These are phyloP conservation scores for Leptopilina clavipes DNA, from an alignment of 1,140 invertebrate species.

Conservation along the genomic window DNA sequence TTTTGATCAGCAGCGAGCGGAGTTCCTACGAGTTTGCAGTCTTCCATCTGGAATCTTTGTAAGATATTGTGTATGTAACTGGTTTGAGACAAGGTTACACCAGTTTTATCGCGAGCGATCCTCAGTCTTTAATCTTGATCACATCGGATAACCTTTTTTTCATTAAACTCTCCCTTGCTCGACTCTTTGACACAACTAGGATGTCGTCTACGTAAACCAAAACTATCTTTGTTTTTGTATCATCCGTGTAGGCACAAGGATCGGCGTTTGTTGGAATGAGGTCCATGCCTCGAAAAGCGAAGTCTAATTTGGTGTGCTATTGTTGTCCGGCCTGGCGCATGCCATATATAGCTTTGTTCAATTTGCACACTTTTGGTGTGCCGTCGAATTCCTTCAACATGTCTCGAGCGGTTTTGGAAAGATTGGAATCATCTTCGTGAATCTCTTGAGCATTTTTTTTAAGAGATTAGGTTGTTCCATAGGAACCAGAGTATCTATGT, in stretches of 20 bases:
- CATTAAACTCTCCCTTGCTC: neutral
- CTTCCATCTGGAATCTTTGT: no score
- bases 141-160: neutral
- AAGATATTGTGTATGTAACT: no score
- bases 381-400: conserved; percentile 33
- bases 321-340: conserved; percentile 55
- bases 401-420: neutral
- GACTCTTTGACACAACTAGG: neutral
- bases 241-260: conserved; percentile 45
- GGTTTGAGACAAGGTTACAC: no score
- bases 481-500: conserved; percentile 56
- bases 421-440: neutral
- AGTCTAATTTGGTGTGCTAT: conserved; percentile 50
- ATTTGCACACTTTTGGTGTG: conserved; percentile 43
- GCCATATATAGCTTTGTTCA: conserved; percentile 55
- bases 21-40: conserved; percentile 52
- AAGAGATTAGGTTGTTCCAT: conserved; percentile 37
- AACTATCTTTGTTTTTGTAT: conserved; percentile 36
- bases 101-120: no score
- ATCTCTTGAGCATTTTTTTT: conserved; percentile 17
- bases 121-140: conserved; percentile 43
- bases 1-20: conserved; percentile 37
- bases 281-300: conserved; percentile 34
- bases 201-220: conserved; percentile 51
- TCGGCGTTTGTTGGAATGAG: conserved; percentile 46